Evolutionary conservation across 23 tunicate genomes (phyloP).

Genomic region (Diplosoma virens): DNA sequence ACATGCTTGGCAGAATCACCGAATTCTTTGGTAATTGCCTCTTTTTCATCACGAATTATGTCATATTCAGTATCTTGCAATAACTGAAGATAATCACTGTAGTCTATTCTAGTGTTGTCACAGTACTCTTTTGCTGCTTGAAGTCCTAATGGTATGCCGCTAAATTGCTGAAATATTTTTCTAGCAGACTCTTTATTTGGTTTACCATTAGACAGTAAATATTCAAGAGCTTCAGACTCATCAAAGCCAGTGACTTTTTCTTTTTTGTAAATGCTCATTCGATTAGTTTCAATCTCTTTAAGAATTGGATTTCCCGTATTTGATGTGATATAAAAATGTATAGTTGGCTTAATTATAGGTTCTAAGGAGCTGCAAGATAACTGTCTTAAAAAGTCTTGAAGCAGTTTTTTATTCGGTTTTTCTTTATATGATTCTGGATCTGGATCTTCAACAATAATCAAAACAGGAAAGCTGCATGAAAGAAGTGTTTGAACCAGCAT

Average conservation of each 20-base stretch:
- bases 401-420: too few species aligned
- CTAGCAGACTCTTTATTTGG: slow-evolving; percentile 24
- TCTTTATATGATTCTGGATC: too few species aligned
- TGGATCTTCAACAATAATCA: too few species aligned
- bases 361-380: too few species aligned
- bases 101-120: slow-evolving; percentile 8
- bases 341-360: not conserved
- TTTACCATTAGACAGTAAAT: not conserved
- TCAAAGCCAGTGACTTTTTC: slow-evolving; percentile 28
- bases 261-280: not conserved
- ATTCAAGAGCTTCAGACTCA: slow-evolving; percentile 22
- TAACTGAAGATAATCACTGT: slow-evolving; percentile 35
- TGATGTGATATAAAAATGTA: slow-evolving; percentile 47
- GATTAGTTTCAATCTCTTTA: not conserved
- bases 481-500: too few species aligned
- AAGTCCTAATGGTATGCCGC: slow-evolving; percentile 49
- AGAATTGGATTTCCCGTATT: not conserved
- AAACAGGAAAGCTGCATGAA: too few species aligned
- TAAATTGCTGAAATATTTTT: slow-evolving; percentile 23
- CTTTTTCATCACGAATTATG: not conserved
- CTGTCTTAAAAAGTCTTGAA: too few species aligned
- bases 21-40: slow-evolving; percentile 1
- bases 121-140: slow-evolving; percentile 41
- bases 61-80: slow-evolving; percentile 20
- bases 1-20: slow-evolving; percentile 41